Conservation (phyloP, 1,140 invertebrate species). For the Temnothorax curvispinosus region DNA sequence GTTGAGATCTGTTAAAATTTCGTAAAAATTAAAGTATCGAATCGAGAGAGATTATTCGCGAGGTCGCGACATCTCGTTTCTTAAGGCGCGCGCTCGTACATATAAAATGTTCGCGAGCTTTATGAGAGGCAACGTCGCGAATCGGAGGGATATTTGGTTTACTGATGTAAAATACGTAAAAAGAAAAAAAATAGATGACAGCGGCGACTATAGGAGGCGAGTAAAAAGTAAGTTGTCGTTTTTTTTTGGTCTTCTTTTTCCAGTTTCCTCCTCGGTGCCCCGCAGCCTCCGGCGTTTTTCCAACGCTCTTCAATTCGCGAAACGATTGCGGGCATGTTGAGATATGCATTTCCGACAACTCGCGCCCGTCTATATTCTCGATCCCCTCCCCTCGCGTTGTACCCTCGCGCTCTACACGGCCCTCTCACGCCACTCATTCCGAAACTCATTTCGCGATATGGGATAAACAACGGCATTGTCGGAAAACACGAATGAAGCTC, state of each 20-base stretch:
- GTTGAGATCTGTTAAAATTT: constrained; percentile 17
- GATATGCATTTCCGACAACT: constrained; percentile 57
- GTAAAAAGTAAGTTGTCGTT: constrained; percentile 26
- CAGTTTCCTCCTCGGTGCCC: background rate
- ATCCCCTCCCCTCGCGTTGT: background rate
- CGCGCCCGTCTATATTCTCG: background rate
- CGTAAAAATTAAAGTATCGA: background rate
- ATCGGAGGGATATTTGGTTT: constrained; percentile 3
- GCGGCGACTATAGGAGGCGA: background rate
- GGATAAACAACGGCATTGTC: constrained; percentile 67
- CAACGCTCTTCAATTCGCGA: constrained; percentile 52
- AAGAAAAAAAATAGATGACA: constrained; percentile 26
- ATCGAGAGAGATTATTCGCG: background rate
- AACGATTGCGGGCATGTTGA: constrained; percentile 44
- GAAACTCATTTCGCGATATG: constrained; percentile 68
- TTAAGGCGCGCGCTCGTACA: background rate
- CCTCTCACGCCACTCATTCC: constrained; percentile 52
- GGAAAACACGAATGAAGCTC: constrained; percentile 56
- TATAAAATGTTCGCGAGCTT: background rate
- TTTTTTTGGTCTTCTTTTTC: background rate
- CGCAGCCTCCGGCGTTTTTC: constrained; percentile 13
- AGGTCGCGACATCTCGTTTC: background rate
- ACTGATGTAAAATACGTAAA: constrained; percentile 39
- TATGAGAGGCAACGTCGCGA: background rate
- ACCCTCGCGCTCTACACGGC: constrained; percentile 16